Evolutionary conservation across 1,140 invertebrate genomes (phyloP), one percentile per base, ranked within the genome.

Genomic region (Pentalonia nigronervosa): DNA sequence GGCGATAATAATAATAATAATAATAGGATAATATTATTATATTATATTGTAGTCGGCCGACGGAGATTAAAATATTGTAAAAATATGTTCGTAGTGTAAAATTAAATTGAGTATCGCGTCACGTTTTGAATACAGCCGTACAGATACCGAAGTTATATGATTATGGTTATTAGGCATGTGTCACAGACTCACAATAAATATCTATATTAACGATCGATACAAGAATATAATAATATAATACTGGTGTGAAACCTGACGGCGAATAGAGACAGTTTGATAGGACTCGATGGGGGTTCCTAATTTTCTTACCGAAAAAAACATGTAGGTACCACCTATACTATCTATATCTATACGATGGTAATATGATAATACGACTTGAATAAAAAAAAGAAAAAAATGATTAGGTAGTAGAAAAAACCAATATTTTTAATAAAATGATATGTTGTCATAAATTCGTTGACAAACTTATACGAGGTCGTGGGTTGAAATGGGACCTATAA

Each of bases 161-260:
- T 45, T 90, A 90, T 90, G 89, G 89, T 45, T 90, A 90, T 90
- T 90, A 90, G 56, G 89, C 53, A n/a, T 67, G 89, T 90, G 89
- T 90, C 89, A 90, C 88, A 89, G 88, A 3, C 88, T 67, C 89
- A 90, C 89, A 60, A 90, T 90, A 90, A 90, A 90, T 90, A 90
- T 90, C 89, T 90, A 47, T 90, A 90, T 90, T 90, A 90, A 90
- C 89, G 89, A 90, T 90, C 89, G 56, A 90, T 90, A 67, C 41
- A 9, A 90, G 30, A 90, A 84, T 41, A 83, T 84, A 84, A 41
- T 76, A 76, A 23, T 86, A 86, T 47, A 41, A 47, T 34, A 36
- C 89, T 90, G 89, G 89, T 90, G 89, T 90, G 89, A 90, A 90
- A 67, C 89, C 56, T 56, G 89, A 67, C 89, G 53, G 88, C 53